A percentile compares a stretch with the other conserved stretches of the same genome.
phyloP scores from a whole-genome alignment of 2,797 vertebrate genomes.

The Onychomys torridus region DNA sequence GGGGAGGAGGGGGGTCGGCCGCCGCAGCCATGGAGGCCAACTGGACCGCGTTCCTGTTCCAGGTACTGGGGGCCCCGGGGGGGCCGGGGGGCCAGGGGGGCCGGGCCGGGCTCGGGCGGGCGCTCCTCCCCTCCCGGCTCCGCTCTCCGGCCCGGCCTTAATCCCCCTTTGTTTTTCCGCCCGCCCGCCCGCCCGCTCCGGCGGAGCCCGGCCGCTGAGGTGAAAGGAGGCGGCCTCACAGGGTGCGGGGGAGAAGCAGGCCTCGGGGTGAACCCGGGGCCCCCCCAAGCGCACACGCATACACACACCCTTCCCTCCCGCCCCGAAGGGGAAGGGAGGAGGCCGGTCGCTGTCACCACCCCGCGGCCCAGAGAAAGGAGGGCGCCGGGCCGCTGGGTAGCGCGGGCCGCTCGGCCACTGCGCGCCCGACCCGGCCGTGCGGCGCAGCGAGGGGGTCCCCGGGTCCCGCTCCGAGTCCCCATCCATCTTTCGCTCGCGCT shows the following conservation, averaged over 20 bases:
- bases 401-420: slow-evolving; percentile 39
- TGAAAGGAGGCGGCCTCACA: slow-evolving; percentile 81
- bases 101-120: slow-evolving; percentile 80
- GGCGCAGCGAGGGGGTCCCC: slow-evolving; percentile 41
- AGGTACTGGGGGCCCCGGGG: slow-evolving; percentile 86
- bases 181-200: slow-evolving; percentile 80
- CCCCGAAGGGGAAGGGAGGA: slow-evolving; percentile 78
- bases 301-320: slow-evolving; percentile 77
- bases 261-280: slow-evolving; percentile 78
- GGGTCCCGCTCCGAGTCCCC: background rate
- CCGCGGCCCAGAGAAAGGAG: slow-evolving; percentile 77
- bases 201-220: slow-evolving; percentile 80
- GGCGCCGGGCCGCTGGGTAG: slow-evolving; percentile 64
- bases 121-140: slow-evolving; percentile 82
- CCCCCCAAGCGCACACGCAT: slow-evolving; percentile 76
- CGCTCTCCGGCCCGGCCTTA: slow-evolving; percentile 83
- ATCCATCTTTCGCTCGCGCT: slow-evolving; percentile 24
- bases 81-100: slow-evolving; percentile 79
- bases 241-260: slow-evolving; percentile 81
- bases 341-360: slow-evolving; percentile 80
- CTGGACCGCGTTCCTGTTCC: slow-evolving; percentile 90
- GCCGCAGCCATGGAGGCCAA: slow-evolving; percentile 88
- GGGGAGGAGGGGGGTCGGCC: slow-evolving; percentile 82
- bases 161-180: slow-evolving; percentile 85
- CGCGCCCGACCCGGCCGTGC: slow-evolving; percentile 22